Evolutionary conservation across 2,888 invertebrate species (phyloP).

Genomic region (Idaea aversata): DNA sequence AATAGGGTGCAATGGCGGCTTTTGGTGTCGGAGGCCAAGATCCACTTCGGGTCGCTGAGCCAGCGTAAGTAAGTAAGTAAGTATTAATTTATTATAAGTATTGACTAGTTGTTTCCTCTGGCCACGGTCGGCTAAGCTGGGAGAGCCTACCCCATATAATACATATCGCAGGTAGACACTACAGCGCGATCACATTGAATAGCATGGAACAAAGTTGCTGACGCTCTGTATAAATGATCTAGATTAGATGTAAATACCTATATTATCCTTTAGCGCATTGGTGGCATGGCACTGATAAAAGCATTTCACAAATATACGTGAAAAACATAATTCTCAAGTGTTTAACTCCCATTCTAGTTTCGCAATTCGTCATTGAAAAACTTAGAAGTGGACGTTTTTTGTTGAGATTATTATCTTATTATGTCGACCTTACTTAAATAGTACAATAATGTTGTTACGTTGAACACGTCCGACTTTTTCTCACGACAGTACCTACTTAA

Average conservation of each 20-base stretch:
- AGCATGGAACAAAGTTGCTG: slow-evolving; percentile 3
- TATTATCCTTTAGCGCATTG: slow-evolving; percentile 5
- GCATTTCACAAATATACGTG: slow-evolving; percentile 46
- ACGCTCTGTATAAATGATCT: too few species aligned
- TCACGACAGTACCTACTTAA: slow-evolving; percentile 39
- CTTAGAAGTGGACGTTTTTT: slow-evolving; percentile 46
- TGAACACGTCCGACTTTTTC: slow-evolving; percentile 41
- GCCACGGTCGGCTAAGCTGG: too few species aligned
- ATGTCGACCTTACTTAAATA: slow-evolving; percentile 51
- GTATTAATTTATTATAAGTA: too few species aligned
- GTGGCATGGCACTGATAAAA: slow-evolving; percentile 20
- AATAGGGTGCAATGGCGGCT: too few species aligned
- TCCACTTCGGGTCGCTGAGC: too few species aligned
- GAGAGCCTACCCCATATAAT: too few species aligned
- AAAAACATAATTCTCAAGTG: slow-evolving; percentile 38
- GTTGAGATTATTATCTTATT: slow-evolving; percentile 54
- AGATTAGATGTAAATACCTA: slow-evolving; percentile 5
- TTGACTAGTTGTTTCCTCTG: too few species aligned
- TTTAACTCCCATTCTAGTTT: slow-evolving; percentile 50
- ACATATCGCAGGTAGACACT: too few species aligned
- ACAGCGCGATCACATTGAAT: too few species aligned
- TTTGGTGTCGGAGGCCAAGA: too few species aligned
- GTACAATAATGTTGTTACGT: slow-evolving; percentile 48
- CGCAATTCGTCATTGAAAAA: slow-evolving; percentile 57
- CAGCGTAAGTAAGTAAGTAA: too few species aligned